A percentile compares a stretch with the other conserved stretches of the same genome.
phyloP scores from a whole-genome alignment of 2,113 vertebrate species.

The Mirza zaza region DNA sequence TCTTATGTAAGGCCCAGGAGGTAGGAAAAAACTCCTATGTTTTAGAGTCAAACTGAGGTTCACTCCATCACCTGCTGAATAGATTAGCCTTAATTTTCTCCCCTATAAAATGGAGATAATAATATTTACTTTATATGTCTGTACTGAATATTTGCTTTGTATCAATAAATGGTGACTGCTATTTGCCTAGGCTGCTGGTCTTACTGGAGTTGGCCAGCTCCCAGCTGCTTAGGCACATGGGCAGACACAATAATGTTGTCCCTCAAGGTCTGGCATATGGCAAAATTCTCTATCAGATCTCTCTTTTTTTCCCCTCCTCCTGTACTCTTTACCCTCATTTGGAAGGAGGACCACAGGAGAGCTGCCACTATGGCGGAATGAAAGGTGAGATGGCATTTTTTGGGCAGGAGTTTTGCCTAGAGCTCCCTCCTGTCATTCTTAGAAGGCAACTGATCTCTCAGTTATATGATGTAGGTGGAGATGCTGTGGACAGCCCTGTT shows the following conservation, averaged over 20 bases:
- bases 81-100: constrained; percentile 64
- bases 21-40: constrained; percentile 14
- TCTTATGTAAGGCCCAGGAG: neutral
- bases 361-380: too few relatives aligned
- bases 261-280: constrained; percentile 32
- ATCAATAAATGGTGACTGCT: constrained; percentile 53
- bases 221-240: constrained; percentile 48
- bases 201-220: constrained; percentile 38
- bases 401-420: neutral
- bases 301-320: neutral
- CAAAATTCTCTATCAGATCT: neutral
- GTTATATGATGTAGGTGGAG: neutral
- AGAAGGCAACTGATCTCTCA: neutral
- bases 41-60: constrained; percentile 50
- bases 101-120: constrained; percentile 65
- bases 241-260: constrained; percentile 37
- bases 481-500: neutral
- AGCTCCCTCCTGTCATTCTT: neutral
- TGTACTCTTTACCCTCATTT: neutral
- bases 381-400: neutral
- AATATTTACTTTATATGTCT: constrained; percentile 62
- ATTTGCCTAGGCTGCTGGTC: constrained; percentile 50
- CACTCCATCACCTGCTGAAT: constrained; percentile 43
- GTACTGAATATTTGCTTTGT: constrained; percentile 65
- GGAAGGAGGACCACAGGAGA: neutral